Conservation (phyloP, 2,113 vertebrate genomes). For the Crypturellus undulatus region DNA sequence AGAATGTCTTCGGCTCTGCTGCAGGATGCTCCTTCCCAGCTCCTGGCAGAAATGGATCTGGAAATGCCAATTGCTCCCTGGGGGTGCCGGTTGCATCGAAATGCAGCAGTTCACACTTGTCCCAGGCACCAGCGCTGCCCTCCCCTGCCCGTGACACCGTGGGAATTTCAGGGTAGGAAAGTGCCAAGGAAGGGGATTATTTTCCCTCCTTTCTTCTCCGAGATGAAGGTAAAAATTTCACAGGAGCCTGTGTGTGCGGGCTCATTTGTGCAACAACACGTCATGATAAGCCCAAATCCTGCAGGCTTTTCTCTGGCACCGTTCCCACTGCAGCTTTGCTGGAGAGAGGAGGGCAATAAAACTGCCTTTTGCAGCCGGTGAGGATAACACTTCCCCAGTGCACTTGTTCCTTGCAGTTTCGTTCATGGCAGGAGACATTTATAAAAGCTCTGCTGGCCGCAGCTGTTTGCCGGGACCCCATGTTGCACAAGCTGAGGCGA, state of each 20-base stretch:
- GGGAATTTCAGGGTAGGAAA: background rate
- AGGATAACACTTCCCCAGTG: background rate
- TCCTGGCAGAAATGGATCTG: slow-evolving; percentile 71
- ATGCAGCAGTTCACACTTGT: background rate
- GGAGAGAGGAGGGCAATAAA: background rate
- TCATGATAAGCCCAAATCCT: background rate
- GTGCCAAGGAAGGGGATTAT: background rate
- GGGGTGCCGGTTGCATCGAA: slow-evolving; percentile 52
- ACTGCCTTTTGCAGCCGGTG: background rate
- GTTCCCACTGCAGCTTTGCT: background rate
- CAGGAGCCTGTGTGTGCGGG: background rate
- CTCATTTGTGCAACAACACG: background rate
- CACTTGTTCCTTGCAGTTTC: background rate
- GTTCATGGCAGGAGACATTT: background rate
- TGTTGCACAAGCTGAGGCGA: background rate
- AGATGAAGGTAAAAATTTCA: background rate
- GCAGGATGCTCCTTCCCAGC: slow-evolving; percentile 50
- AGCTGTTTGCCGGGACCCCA: background rate
- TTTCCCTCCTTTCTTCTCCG: background rate
- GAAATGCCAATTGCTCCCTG: slow-evolving; percentile 73
- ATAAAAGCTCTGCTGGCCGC: background rate
- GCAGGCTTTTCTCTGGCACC: background rate
- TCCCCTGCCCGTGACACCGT: background rate
- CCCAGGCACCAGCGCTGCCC: background rate
- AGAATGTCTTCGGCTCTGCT: slow-evolving; percentile 57